phyloP scores from a whole-genome alignment of 2,797 vertebrate species.

The Tragelaphus eurycerus region DNA sequence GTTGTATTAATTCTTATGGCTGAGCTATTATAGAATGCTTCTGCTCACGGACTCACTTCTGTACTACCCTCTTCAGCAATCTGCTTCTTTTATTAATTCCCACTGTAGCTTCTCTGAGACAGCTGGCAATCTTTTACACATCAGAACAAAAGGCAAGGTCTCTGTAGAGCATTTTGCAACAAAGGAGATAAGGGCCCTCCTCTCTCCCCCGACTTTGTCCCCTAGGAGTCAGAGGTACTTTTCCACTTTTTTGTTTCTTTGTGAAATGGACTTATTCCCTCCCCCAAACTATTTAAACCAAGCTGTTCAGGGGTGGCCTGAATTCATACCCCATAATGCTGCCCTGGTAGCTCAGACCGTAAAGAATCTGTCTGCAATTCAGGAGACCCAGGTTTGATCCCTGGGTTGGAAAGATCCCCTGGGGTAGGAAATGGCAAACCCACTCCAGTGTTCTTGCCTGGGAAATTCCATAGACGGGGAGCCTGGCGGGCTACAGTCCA shows the following conservation, averaged over 20 bases:
- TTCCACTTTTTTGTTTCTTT: conserved; percentile 35
- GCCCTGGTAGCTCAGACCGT: neutral
- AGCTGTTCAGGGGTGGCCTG: neutral
- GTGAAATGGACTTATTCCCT: neutral
- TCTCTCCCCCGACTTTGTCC: neutral
- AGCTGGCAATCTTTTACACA: neutral
- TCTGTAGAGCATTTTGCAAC: neutral
- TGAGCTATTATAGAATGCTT: neutral
- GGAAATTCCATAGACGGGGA: neutral
- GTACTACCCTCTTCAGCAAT: neutral
- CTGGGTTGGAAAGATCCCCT: neutral
- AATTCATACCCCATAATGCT: neutral
- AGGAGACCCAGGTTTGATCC: neutral
- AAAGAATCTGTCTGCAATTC: neutral
- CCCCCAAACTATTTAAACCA: neutral
- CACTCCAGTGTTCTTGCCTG: neutral
- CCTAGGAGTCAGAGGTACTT: neutral
- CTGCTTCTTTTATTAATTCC: neutral
- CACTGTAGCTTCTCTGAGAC: neutral
- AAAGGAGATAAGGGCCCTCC: neutral
- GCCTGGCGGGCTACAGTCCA: neutral
- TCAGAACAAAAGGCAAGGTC: conserved; percentile 36
- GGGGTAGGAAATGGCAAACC: neutral
- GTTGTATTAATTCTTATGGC: neutral
- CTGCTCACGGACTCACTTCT: neutral